These are phyloP conservation scores for Astropecten irregularis DNA, from an alignment of 53 echinoderm and acorn worm genomes.

Conservation along the genomic window DNA sequence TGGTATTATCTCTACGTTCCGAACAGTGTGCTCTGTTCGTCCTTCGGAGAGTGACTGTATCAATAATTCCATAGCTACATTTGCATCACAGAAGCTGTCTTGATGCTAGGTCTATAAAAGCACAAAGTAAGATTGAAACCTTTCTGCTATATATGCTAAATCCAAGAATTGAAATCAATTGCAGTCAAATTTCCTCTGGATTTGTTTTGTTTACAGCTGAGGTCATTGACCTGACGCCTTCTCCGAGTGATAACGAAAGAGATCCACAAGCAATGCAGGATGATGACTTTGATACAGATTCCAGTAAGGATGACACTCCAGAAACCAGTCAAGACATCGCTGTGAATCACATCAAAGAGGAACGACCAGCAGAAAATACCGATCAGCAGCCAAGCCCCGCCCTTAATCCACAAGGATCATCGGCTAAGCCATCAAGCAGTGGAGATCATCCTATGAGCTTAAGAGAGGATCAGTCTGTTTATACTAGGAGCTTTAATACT, in stretches of 20 bases:
- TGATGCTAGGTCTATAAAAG: too few relatives aligned
- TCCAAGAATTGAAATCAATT: too few relatives aligned
- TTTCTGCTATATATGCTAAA: too few relatives aligned
- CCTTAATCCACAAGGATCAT: not conserved
- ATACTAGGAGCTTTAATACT: not conserved
- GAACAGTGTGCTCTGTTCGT: too few relatives aligned
- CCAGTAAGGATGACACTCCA: conserved; percentile 16
- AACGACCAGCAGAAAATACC: not conserved
- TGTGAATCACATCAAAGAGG: not conserved
- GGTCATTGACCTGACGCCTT: conserved; percentile 38
- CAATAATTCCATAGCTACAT: too few relatives aligned
- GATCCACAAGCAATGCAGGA: conserved; percentile 9
- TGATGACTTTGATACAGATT: conserved; percentile 30
- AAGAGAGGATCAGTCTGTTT: not conserved
- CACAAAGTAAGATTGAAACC: too few relatives aligned
- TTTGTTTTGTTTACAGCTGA: too few relatives aligned
- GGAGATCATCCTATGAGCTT: not conserved
- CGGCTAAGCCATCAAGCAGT: not conserved
- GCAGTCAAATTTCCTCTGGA: too few relatives aligned
- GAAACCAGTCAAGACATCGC: conserved; percentile 22
- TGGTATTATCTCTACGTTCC: too few relatives aligned
- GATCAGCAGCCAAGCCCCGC: not conserved
- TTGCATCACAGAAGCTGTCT: too few relatives aligned
- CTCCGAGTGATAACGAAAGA: conserved; percentile 50
- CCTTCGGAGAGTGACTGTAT: too few relatives aligned